Conservation (phyloP, 2,888 invertebrate genomes). For the Malthinus seriepunctatus region DNA sequence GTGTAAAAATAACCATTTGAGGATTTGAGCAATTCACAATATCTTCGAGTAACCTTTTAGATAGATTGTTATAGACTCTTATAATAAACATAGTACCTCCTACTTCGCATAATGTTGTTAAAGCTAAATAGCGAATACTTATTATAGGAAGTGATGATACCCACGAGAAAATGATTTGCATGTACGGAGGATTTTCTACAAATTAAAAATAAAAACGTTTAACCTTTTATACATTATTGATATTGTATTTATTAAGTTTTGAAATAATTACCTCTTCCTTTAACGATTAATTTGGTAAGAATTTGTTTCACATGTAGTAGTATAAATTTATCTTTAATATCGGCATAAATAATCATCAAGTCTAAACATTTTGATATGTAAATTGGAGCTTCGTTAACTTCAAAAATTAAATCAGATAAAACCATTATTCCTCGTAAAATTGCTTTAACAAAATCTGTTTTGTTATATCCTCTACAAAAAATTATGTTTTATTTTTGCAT, state of each 20-base stretch:
- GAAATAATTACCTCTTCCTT: neutral
- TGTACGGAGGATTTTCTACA: neutral
- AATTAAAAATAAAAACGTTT: too few species aligned
- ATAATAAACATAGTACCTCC: slow-evolving; percentile 50
- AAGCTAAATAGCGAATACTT: slow-evolving; percentile 40
- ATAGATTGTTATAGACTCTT: slow-evolving; percentile 47
- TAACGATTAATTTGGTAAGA: neutral
- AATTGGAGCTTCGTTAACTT: neutral
- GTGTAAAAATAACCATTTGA: neutral
- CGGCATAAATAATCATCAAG: slow-evolving; percentile 2
- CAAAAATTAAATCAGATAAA: neutral
- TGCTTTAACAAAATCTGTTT: neutral
- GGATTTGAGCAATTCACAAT: neutral
- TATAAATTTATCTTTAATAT: neutral
- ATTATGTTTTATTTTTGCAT: neutral
- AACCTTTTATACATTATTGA: too few species aligned
- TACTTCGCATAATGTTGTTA: slow-evolving; percentile 41
- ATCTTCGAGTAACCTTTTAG: slow-evolving; percentile 41
- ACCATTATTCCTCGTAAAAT: neutral
- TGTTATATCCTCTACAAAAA: neutral
- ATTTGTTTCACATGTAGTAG: neutral
- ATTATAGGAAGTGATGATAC: slow-evolving; percentile 16
- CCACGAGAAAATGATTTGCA: slow-evolving; percentile 16
- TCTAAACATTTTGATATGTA: slow-evolving; percentile 9
- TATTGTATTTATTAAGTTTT: too few species aligned